A percentile compares a stretch with the other conserved stretches of the same genome.
These are phyloP conservation scores for Ptychochromis oligacanthus DNA, from an alignment of 2,113 vertebrate species.

Conservation along the genomic window DNA sequence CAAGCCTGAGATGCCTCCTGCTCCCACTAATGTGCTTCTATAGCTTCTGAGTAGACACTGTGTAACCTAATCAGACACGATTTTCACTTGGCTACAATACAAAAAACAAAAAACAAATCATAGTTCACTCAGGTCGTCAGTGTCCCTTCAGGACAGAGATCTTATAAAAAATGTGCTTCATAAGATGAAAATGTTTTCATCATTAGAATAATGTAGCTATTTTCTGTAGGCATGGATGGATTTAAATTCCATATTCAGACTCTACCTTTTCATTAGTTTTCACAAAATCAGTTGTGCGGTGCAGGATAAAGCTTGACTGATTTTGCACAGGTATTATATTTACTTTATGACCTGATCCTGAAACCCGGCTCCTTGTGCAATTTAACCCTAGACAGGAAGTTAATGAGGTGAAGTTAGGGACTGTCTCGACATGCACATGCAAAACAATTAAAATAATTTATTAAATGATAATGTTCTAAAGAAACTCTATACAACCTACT, in stretches of 20 bases:
- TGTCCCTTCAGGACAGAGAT: not conserved
- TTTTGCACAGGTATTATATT: not conserved
- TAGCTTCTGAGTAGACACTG: not conserved
- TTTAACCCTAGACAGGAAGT: too few relatives aligned
- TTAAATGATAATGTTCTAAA: not conserved
- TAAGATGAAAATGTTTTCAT: not conserved
- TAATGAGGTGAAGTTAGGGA: not conserved
- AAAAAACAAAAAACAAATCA: not conserved
- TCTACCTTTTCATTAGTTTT: not conserved
- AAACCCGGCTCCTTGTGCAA: not conserved
- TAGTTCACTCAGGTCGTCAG: not conserved
- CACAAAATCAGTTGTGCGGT: not conserved
- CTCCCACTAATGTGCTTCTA: not conserved
- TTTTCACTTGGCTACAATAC: not conserved
- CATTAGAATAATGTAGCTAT: not conserved
- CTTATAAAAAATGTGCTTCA: not conserved
- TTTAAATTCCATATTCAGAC: not conserved
- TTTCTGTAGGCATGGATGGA: not conserved
- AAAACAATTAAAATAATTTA: not conserved
- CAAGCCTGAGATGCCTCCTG: not conserved
- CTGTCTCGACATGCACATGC: not conserved
- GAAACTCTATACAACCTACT: not conserved
- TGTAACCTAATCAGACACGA: not conserved
- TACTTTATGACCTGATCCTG: not conserved
- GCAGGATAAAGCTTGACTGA: not conserved